Base-by-base conservation (phyloP, 64 coral and sea anemone species). In the Pachyseris speciosa region DNA sequence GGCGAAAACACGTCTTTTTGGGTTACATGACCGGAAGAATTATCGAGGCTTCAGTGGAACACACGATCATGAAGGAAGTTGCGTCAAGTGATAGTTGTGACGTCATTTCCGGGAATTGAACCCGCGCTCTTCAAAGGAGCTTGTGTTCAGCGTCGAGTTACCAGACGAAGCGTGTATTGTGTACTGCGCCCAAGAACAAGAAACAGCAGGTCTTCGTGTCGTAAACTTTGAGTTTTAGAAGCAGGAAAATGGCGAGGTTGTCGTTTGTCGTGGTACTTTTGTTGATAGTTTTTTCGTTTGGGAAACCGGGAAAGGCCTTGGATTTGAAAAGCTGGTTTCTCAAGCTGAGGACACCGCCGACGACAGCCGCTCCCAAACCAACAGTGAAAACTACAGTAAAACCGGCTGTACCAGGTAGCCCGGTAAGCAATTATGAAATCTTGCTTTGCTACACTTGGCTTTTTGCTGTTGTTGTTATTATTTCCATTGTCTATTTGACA, bases 91-190 rank as follows among this genome's bases (percentile, higher is more conserved):
- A 6, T 45, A 4, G 11, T 6, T 0, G 1, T 27, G 22, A 71
- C 67, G 67, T 71, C 34, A 71, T 71, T 38, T 71, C 67, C 67
- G 67, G 36, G 1, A 71, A 71, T 39, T 20, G 67, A 71, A 71
- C 11, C 36, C 67, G 67, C 67, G 67, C 2, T n/a, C 67, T 71
- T 71, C 19, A 71, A 71, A 71, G 39, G 7, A 40, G 4, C 12
- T 2, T 19, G 1, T 3, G 32, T 0, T 0, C 29, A 13, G 1
- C 67, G 19, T 39, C 4, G 66, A 3, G 12, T 69, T 33, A 31
- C 60, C 6, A 64, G n/a, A 5, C 24, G 61, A 26, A 3, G 61
- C 12, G 5, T 5, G n/a, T 65, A n/a, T n/a, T n/a, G 10, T 25
- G 24, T 65, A 25, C 61, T 9, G 9, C 22, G 26, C 9, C 9